phyloP scores from a whole-genome alignment of 2,113 vertebrate species.

The Ciconia boyciana region DNA sequence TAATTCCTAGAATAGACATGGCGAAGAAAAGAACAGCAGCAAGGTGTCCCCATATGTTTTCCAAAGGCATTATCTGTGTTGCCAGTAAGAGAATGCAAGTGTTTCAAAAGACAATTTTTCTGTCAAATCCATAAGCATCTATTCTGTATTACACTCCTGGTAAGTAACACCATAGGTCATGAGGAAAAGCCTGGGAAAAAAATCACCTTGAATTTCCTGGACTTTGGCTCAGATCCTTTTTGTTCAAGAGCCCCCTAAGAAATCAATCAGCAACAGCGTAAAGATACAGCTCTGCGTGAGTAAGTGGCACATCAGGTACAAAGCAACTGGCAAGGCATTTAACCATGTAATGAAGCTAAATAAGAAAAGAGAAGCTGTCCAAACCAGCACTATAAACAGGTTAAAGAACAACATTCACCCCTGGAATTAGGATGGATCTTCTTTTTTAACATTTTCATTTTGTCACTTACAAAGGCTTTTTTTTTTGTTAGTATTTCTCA shows the following conservation, averaged over 20 bases:
- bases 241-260: not conserved
- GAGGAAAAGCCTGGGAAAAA: not conserved
- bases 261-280: not conserved
- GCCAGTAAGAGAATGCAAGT: not conserved
- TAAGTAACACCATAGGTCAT: not conserved
- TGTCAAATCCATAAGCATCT: not conserved
- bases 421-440: not conserved
- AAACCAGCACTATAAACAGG: not conserved
- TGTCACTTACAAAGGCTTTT: not conserved
- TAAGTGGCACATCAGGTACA: not conserved
- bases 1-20: not conserved
- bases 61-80: not conserved
- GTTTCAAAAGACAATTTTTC: not conserved
- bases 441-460: not conserved
- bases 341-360: not conserved
- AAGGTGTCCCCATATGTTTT: not conserved
- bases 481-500: not conserved
- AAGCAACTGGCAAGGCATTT: not conserved
- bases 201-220: not conserved
- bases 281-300: not conserved
- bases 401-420: not conserved
- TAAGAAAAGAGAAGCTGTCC: not conserved
- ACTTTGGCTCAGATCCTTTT: not conserved
- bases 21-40: not conserved
- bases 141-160: not conserved